Base-by-base conservation (phyloP, 2,113 vertebrate species). In the Eolophus roseicapilla region DNA sequence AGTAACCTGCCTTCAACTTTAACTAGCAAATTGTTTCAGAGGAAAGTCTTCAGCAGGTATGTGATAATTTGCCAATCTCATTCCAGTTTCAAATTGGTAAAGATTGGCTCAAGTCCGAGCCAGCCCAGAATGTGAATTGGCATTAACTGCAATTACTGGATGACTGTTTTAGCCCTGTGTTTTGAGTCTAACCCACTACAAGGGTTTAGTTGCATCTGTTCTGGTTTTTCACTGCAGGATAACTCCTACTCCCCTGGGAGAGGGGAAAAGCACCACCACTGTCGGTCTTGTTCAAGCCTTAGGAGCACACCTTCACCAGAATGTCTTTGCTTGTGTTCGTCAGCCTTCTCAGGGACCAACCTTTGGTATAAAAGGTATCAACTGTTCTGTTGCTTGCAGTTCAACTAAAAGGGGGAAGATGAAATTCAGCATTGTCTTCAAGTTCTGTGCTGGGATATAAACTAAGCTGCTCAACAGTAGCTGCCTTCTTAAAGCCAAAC, bases 321-420 rank as follows among this genome's bases (percentile, higher is more conserved):
- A 99, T 8, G 99, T 99, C 24, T 99, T 99, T 63, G 99, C 99
- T 1, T 99, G 99, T 81, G 99, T 99, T n/a, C 98, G 99, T 3
- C 99, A 99, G 92, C 99, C 99, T 37, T 99, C 99, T 19, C 99
- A 99, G 96, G 99, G 99, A 8, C 99, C 99, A 65, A 99, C 99
- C 5, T 99, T 99, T 57, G 99, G 99, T 69, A 99, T 99, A 85
- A 99, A 99, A 99, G 99, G 99, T 99, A 97, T 39, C 44, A 31
- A 13, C 79, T 76, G 6, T 65, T 75, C 16, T 74, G 11, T 85
- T 78, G 15, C 27, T 94, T 79, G 28, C 53, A 47, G 19, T 8
- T 80, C 31, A 27, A 20, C 24, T 68, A 21, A 78, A 37, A 37
- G 37, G 39, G 50, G 13, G 29, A 43, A 57, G 37, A 16, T 35